A percentile compares a stretch with the other conserved stretches of the same genome.
These are phyloP conservation scores for Pterophyllum scalare DNA, from an alignment of 2,113 vertebrate genomes.

Conservation along the genomic window DNA sequence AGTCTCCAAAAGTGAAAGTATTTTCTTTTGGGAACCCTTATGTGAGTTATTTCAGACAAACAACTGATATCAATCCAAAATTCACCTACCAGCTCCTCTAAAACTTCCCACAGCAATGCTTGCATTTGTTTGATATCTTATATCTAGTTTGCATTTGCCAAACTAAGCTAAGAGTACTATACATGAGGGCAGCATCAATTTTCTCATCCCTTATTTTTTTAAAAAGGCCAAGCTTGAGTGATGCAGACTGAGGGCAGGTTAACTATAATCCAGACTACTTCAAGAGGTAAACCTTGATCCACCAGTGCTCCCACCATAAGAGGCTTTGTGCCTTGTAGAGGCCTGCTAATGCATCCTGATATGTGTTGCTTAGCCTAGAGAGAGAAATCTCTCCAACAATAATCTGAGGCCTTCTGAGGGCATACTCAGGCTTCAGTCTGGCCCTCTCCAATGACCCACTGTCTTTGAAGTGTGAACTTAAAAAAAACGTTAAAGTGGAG, in stretches of 20 bases:
- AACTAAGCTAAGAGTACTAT: background rate
- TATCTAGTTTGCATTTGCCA: background rate
- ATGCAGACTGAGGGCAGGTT: background rate
- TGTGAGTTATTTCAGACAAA: background rate
- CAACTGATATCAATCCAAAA: background rate
- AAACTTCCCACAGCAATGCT: background rate
- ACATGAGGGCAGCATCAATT: background rate
- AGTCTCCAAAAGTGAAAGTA: background rate
- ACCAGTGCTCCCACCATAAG: constrained; percentile 1
- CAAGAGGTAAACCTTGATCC: constrained; percentile 19
- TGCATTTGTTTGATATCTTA: background rate
- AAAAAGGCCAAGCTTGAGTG: background rate
- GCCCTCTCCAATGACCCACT: constrained; percentile 46
- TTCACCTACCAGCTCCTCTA: background rate
- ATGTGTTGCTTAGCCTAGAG: constrained; percentile 52
- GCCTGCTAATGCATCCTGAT: constrained; percentile 40
- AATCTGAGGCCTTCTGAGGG: constrained; percentile 62
- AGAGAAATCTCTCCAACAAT: constrained; percentile 54
- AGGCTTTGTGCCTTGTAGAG: constrained; percentile 31
- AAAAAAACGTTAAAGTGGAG: constrained; percentile 45
- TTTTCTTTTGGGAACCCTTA: background rate
- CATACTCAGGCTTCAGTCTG: constrained; percentile 35
- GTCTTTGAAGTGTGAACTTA: constrained; percentile 67
- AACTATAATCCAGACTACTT: constrained; percentile 9
- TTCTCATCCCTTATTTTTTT: background rate